Evolutionary conservation across 2,888 invertebrate genomes (phyloP), one percentile per base, ranked within the genome.

Genomic region (Agrochola lota): DNA sequence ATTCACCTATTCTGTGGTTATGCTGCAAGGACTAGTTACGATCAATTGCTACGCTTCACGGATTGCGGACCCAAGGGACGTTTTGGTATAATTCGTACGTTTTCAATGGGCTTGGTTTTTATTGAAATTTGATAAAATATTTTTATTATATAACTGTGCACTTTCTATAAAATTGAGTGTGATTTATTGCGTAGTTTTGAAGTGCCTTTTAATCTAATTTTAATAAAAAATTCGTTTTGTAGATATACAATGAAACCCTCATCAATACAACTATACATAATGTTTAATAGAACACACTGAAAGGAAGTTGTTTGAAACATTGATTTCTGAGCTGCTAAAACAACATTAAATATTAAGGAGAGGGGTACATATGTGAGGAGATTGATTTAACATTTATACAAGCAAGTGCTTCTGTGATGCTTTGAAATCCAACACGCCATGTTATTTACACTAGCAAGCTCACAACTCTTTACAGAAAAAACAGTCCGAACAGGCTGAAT

Each of bases 351-450:
- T 76, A 81, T 79, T 72, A 63, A 71, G 40, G n/a, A 35, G 26
- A 83, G 73, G 87, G 83, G 86, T 74, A 77, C 79, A 81, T 81
- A 68, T 52, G 67, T 79, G 52, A 78, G n/a, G 26, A 66, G 20
- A 70, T 62, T 71, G 40, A 60, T 82, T 17, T 17, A 85, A 77
- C 12, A 85, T 84, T 82, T 66, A 77, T 71, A 69, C 35, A 68
- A 62, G 30, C 52, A 74, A 77, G n/a, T 40, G 78, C 26, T 55
- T 15, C 11, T 5, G 35, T 52, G 15, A 17, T 52, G 59, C 64
- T 83, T 69, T 77, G 64, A 83, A 23, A 77, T 77, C 15, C 46
- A 20, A 80, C 52, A 30, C 20, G 17, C 20, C 23, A 55, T 12
- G 30, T 23, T 63, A 68, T 57, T 60, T 49, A 43, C 20, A 49